Base-by-base conservation (phyloP, 2,888 invertebrate genomes). In the Choristoneura rosaceana region DNA sequence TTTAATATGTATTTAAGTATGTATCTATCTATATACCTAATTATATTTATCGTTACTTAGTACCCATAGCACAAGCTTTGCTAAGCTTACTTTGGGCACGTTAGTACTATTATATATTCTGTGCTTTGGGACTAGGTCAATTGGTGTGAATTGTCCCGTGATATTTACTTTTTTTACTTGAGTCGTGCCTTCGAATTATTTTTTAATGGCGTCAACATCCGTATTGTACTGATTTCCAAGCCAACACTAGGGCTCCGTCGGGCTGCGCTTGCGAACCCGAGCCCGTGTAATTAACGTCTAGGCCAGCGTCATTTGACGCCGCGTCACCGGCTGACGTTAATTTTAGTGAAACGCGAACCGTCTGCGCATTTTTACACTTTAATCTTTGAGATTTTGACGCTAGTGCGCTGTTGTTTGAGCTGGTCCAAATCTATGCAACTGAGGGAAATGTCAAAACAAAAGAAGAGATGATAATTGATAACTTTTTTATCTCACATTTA, bases 311-410 rank as follows among this genome's bases (percentile, higher is more conserved):
- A 85, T 80, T 76, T 80, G 85, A 86, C 84, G 80, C 85, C 83
- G 73, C 83, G 82, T 77, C 74, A 71, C 61, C 81, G 81, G 76
- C 82, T 85, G 87, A 87, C 88, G 90, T 88, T 89, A 84, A 88
- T 89, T 91, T 91, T 90, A 84, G 87, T 86, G 91, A 81, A 91
- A 92, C 84, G 77, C 75, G 88, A 92, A 79, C 80, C 86, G 87
- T 88, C 89, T 90, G 88, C 82, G 47, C 81, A 81, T 80, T 65
- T 41, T 63, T 61, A 82, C 75, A 77, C 67, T 67, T 74, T 70
- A 63, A 73, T 71, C 68, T 75, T 60, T 52, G 52, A 52, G 52
- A 52, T 17, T 47, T 47, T 75, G 71, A 65, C 71, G 64, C 60
- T 65, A 59, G 62, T n/a, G 17, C 45, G 50, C 45, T 47, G 63